phyloP scores from a whole-genome alignment of 2,113 vertebrate genomes.

The Malurus alboscapulatus region DNA sequence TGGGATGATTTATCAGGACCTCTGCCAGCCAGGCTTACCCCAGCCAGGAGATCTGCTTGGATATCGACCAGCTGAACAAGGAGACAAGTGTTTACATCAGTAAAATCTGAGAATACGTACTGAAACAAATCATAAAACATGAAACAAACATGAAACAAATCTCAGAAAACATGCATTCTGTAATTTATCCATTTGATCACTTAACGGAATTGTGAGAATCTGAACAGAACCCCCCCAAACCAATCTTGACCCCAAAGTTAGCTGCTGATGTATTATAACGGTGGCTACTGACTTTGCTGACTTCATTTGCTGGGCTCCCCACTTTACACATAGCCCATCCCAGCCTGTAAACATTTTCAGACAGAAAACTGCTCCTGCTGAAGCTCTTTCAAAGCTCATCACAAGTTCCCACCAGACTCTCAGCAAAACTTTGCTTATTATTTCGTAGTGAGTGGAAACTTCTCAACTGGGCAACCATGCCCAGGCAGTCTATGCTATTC shows the following conservation, averaged over 20 bases:
- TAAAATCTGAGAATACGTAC: neutral
- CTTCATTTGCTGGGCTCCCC: neutral
- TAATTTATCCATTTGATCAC: neutral
- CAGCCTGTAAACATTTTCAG: neutral
- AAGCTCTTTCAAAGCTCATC: neutral
- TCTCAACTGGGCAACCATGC: neutral
- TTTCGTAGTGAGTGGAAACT: neutral
- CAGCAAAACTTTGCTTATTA: neutral
- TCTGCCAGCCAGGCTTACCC: fast-evolving
- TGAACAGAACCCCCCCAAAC: neutral
- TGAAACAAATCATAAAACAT: neutral
- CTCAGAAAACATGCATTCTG: fast-evolving
- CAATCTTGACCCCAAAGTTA: neutral
- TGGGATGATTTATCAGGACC: neutral
- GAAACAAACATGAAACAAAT: neutral
- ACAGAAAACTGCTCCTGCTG: neutral
- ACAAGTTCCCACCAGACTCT: neutral
- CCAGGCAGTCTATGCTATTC: neutral
- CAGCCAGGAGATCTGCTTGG: neutral
- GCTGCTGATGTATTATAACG: neutral
- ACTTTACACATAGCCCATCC: neutral
- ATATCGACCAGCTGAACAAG: fast-evolving
- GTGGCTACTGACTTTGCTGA: neutral
- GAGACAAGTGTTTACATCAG: neutral
- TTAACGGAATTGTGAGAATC: neutral